phyloP scores from a whole-genome alignment of 2,113 vertebrate species.

The Cheilinus undulatus region DNA sequence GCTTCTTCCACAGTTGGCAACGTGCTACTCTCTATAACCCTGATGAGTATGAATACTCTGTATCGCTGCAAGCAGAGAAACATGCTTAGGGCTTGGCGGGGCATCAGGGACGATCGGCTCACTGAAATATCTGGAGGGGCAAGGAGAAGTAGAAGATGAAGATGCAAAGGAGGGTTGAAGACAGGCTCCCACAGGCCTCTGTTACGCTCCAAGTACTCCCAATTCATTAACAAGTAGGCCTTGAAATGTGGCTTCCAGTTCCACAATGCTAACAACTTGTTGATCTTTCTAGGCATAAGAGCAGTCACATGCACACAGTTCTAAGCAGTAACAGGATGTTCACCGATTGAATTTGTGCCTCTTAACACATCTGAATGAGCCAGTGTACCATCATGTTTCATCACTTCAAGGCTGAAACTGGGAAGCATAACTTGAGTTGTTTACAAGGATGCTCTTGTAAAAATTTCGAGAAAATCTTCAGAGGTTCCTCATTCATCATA shows the following conservation, averaged over 20 bases:
- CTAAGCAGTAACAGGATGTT: no score
- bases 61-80: slow-evolving; percentile 44
- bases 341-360: no score
- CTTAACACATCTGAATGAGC: no score
- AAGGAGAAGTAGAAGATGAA: slow-evolving; percentile 36
- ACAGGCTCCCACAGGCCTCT: slow-evolving; percentile 70
- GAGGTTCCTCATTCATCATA: no score
- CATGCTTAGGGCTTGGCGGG: slow-evolving; percentile 54
- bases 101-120: slow-evolving; percentile 60
- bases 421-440: no score
- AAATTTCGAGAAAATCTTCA: no score
- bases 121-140: slow-evolving; percentile 59
- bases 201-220: slow-evolving; percentile 34
- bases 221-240: slow-evolving; percentile 24
- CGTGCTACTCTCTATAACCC: slow-evolving; percentile 38
- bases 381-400: no score
- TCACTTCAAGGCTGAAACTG: no score
- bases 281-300: slow-evolving; percentile 4
- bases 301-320: not conserved
- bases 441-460: no score
- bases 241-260: slow-evolving; percentile 1
- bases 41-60: slow-evolving; percentile 35
- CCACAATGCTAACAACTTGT: slow-evolving; percentile 9
- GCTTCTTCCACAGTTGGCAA: slow-evolving; percentile 15
- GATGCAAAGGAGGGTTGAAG: slow-evolving; percentile 35